Conservation (phyloP, 2,113 vertebrate species). For the Castor canadensis region DNA sequence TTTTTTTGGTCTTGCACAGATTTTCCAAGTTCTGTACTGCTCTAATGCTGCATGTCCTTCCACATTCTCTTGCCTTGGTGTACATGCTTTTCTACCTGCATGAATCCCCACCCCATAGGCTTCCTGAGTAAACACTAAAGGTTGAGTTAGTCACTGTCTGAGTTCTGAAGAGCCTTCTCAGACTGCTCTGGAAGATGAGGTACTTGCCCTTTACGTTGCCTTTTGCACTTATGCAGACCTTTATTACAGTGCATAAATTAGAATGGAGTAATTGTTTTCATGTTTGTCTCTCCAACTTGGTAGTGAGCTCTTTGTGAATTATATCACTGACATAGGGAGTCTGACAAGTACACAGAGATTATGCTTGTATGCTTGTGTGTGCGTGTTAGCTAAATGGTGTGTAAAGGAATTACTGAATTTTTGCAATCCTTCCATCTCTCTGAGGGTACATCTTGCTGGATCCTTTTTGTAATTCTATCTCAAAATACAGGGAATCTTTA, state of each 20-base stretch:
- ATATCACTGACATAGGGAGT: too few relatives aligned
- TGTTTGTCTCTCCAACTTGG: background rate
- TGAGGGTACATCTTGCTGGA: background rate
- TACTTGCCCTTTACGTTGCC: background rate
- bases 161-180: background rate
- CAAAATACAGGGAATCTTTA: background rate
- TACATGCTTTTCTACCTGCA: accelerated
- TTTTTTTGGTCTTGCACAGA: background rate
- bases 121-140: background rate
- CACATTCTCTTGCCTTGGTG: background rate
- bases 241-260: background rate
- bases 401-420: background rate
- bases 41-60: accelerated
- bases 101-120: accelerated
- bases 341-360: background rate
- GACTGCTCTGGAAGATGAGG: background rate
- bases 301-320: background rate
- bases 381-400: background rate
- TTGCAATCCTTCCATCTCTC: background rate
- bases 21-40: background rate
- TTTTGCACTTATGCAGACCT: too few relatives aligned
- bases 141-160: background rate
- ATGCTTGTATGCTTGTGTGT: background rate
- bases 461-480: background rate
- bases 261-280: background rate